Percentiles rank a stretch among this genome's conserved stretches.
Evolutionary conservation across 1,140 invertebrate genomes (phyloP).

Genomic region (Yoshiicerus persimilis): DNA sequence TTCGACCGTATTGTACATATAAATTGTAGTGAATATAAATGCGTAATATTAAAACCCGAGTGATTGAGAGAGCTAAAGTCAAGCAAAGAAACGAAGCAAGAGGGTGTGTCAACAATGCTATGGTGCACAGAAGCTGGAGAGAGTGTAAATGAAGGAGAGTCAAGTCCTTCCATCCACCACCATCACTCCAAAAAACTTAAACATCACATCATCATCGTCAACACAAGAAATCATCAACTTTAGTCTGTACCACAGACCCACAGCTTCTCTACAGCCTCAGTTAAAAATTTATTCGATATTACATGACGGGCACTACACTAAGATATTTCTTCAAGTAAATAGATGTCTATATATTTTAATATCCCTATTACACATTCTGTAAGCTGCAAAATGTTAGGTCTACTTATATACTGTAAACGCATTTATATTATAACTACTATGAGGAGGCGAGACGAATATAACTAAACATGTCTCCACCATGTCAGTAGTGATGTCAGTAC

Average conservation of each 20-base stretch:
- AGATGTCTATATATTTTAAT: no score
- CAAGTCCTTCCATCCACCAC: background rate
- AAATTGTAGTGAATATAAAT: background rate
- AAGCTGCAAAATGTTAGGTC: no score
- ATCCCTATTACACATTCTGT: no score
- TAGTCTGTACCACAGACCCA: background rate
- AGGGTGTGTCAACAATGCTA: slow-evolving; percentile 25
- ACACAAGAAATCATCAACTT: background rate
- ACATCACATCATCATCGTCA: background rate
- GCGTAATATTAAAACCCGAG: background rate
- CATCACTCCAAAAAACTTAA: slow-evolving; percentile 13
- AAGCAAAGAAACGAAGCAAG: background rate
- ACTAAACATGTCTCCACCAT: no score
- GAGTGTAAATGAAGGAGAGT: slow-evolving; percentile 45
- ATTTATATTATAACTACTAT: no score
- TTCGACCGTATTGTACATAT: background rate
- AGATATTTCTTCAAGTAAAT: background rate
- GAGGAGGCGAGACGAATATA: no score
- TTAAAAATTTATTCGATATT: background rate
- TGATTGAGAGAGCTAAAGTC: background rate
- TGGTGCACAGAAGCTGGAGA: slow-evolving; percentile 36
- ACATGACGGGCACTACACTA: background rate
- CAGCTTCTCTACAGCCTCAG: background rate
- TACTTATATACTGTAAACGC: no score
- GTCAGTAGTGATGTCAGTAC: no score